A percentile compares a stretch with the other conserved stretches of the same genome.
Evolutionary conservation across 2,113 vertebrate genomes (phyloP).

Genomic region (Gnathonemus longibarbis): DNA sequence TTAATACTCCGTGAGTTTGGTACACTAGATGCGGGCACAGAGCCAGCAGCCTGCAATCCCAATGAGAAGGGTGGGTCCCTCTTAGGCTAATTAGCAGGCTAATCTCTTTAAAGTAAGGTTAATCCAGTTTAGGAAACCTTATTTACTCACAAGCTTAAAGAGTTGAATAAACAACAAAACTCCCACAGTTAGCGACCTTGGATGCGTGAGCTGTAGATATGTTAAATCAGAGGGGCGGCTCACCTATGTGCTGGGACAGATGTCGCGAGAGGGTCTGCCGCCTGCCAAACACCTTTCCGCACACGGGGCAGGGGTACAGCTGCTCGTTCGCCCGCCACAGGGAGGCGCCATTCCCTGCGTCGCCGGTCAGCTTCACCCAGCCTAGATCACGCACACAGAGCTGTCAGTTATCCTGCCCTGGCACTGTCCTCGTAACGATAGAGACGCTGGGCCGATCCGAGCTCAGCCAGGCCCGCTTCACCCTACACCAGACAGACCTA

Average conservation of each 20-base stretch:
- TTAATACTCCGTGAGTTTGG: background rate
- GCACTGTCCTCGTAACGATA: background rate
- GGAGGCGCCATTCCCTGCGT: constrained; percentile 78
- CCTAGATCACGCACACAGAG: constrained; percentile 54
- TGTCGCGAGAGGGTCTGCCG: constrained; percentile 95
- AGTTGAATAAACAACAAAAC: background rate
- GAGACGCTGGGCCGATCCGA: background rate
- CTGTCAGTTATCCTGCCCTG: background rate
- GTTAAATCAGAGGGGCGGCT: constrained; percentile 26
- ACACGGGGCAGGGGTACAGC: constrained; percentile 89
- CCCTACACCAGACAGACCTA: background rate
- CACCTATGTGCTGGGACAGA: constrained; percentile 92
- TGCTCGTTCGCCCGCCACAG: constrained; percentile 90
- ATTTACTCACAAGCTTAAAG: constrained; percentile 48
- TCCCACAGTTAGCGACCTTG: background rate
- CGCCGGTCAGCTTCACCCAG: constrained; percentile 74
- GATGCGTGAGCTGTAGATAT: background rate
- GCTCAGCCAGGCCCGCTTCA: background rate
- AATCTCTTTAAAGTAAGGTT: constrained; percentile 64
- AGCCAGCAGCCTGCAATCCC: constrained; percentile 25
- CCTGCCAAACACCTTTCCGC: constrained; percentile 93
- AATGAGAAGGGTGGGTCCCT: constrained; percentile 58
- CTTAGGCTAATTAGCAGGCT: constrained; percentile 59
- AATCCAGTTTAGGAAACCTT: constrained; percentile 59
- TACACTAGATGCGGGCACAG: background rate